These are phyloP conservation scores for Lacanobia oleracea DNA, from an alignment of 2,888 invertebrate genomes.

Conservation along the genomic window DNA sequence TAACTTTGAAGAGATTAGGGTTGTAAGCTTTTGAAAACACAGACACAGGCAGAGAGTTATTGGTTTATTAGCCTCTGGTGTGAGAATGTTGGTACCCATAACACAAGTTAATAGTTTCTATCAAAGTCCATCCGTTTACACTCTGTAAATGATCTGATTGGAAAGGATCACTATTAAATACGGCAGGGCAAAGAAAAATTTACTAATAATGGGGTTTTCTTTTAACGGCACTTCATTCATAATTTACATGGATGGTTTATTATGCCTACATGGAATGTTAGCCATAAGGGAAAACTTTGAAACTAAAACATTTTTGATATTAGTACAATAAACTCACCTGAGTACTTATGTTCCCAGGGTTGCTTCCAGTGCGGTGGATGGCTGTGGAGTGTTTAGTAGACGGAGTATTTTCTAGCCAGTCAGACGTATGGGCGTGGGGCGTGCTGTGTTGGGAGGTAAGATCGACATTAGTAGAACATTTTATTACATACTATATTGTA, in stretches of 20 bases:
- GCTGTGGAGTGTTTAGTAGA: conserved; percentile 98
- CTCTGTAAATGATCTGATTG: too few relatives aligned
- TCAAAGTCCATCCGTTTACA: too few relatives aligned
- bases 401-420: conserved; percentile 98
- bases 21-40: too few relatives aligned
- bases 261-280: not conserved
- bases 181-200: too few relatives aligned
- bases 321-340: too few relatives aligned
- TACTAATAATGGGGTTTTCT: not conserved
- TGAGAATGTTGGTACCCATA: too few relatives aligned
- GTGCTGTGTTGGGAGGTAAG: conserved; percentile 97
- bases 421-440: conserved; percentile 99
- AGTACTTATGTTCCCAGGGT: conserved; percentile 86
- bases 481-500: too few relatives aligned
- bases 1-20: too few relatives aligned
- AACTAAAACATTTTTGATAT: too few relatives aligned
- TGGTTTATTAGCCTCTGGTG: not conserved
- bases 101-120: too few relatives aligned
- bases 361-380: conserved; percentile 99
- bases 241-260: not conserved
- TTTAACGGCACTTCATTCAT: not conserved
- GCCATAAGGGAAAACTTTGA: not conserved
- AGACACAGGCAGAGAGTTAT: too few relatives aligned
- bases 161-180: too few relatives aligned
- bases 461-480: not conserved